A percentile compares a stretch with the other conserved stretches of the same genome.
Conservation (phyloP, 2,888 invertebrate species). For the Volucella inflata region DNA sequence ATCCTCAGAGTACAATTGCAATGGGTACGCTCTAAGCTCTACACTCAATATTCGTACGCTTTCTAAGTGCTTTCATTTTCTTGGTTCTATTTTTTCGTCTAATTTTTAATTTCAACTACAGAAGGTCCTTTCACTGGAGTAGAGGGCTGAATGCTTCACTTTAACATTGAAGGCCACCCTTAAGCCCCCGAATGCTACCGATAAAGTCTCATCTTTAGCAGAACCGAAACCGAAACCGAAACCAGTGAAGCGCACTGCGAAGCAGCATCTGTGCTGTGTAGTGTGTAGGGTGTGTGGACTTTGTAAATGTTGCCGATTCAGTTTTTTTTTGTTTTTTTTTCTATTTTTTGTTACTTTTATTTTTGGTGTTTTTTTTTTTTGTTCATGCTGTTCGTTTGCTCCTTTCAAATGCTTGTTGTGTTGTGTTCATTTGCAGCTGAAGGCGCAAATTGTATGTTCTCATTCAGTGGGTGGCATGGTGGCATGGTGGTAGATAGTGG, state of each 20-base stretch:
- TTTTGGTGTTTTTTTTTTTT: conserved; percentile 27
- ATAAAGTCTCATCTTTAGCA: conserved; percentile 66
- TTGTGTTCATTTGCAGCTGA: conserved; percentile 73
- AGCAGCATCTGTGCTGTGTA: conserved; percentile 26
- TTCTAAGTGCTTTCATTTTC: conserved; percentile 64
- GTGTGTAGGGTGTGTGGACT: conserved; percentile 17
- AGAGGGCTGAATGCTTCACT: neutral
- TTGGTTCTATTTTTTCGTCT: conserved; percentile 62
- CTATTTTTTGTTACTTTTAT: conserved; percentile 24
- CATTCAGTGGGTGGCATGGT: conserved; percentile 4
- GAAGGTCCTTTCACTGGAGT: conserved; percentile 58
- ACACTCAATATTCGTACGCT: conserved; percentile 2
- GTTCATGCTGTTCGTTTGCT: neutral
- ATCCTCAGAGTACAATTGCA: conserved; percentile 51
- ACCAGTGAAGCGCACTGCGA: conserved; percentile 42
- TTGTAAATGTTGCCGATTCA: conserved; percentile 64
- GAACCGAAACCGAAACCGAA: conserved; percentile 19
- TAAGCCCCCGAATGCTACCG: conserved; percentile 17
- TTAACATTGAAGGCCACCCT: neutral
- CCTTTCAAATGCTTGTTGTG: conserved; percentile 23
- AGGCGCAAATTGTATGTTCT: conserved; percentile 68
- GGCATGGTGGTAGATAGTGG: neutral
- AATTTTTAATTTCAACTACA: conserved; percentile 70
- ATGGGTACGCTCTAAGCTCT: conserved; percentile 36
- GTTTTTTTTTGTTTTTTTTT: conserved; percentile 14